Conservation (phyloP, 2,113 vertebrate species). For the Tyto alba region DNA sequence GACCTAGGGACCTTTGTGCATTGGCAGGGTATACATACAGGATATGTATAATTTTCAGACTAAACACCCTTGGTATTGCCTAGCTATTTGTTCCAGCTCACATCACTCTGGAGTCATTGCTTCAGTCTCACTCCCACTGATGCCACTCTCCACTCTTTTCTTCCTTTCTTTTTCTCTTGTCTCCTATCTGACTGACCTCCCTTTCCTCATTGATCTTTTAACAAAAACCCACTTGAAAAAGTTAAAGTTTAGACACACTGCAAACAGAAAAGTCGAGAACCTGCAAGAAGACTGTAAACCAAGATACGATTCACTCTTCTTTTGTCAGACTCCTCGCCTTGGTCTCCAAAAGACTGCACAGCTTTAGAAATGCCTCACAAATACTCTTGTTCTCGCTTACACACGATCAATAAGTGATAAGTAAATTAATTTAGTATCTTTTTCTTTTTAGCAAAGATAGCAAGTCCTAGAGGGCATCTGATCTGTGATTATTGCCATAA, state of each 20-base stretch:
- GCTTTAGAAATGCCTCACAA: neutral
- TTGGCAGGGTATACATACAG: neutral
- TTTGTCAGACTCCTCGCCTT: neutral
- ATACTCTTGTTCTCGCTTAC: neutral
- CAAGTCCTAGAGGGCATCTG: neutral
- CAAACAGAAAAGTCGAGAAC: neutral
- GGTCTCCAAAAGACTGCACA: neutral
- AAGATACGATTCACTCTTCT: neutral
- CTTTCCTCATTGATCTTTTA: neutral
- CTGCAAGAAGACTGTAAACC: neutral
- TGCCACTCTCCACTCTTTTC: neutral
- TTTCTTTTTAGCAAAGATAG: neutral
- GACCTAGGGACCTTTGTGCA: neutral
- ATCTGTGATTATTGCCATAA: neutral
- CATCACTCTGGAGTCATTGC: neutral
- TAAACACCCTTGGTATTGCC: neutral
- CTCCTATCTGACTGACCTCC: neutral
- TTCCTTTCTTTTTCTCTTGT: neutral
- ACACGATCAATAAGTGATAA: neutral
- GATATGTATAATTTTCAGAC: neutral
- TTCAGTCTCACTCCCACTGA: neutral
- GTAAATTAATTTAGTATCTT: neutral
- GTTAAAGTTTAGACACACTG: neutral
- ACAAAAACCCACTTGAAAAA: neutral
- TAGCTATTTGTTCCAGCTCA: neutral